Base-by-base conservation (phyloP, 2,888 invertebrate species). In the Laspeyria flexula region DNA sequence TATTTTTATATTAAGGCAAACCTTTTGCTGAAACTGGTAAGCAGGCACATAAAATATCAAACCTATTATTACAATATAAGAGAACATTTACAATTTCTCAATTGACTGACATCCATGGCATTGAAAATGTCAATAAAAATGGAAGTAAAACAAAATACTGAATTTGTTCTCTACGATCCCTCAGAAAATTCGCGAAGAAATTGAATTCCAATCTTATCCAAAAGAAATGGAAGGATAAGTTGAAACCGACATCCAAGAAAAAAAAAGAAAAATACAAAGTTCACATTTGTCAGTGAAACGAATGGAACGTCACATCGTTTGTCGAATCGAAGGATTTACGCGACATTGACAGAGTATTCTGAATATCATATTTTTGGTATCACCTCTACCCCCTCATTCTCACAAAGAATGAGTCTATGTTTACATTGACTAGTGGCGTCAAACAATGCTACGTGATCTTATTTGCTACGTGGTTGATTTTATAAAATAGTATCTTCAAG, bases 341-440 rank as follows among this genome's bases (percentile, higher is more conserved):
- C 45, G 59, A 47, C 51, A 9, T 52, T 62, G 49, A 59, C 37
- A 38, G 58, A 65, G 7, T 31, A 44, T 46, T 39, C 30, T 30
- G 31, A 31, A 38, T 45, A 33, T 45, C 31, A 39, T 39, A 45
- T 39, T 35, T 39, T 39, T 31, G 21, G n/a, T 39, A 25, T 39
- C 25, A 12, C 27, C 16, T 16, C 21, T 13, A 31, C 12, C 27
- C 31, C 9, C 12, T 25, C 16, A 39, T 39, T 33, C 31, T 38
- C 7, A 7, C 30, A 13, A 21, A 38, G 18, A 25, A 25, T 25
- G 7, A 25, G 25, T 25, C 27, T n/a, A 1, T 21, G 21, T 30
- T 10, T 38, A 31, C 38, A 39, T 39, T 38, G 21, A 25, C 23
- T 31, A 13, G 21, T 39, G 45, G 34, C 23, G 38, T 38, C 16